Evolutionary conservation across 2,888 invertebrate genomes (phyloP).

Genomic region (Geophilus truncorum): DNA sequence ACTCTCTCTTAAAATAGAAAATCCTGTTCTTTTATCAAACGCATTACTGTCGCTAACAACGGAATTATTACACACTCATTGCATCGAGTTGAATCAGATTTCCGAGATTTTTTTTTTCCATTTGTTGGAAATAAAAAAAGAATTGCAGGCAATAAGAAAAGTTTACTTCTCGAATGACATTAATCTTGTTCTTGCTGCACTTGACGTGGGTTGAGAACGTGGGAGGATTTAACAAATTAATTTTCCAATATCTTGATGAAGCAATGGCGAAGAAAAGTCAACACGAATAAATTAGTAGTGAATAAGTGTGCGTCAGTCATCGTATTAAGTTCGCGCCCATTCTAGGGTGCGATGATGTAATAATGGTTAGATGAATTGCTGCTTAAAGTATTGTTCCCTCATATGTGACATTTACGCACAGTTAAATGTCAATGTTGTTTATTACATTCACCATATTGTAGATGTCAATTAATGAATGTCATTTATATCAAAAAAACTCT

Average conservation of each 20-base stretch:
- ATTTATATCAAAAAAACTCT: too few species aligned
- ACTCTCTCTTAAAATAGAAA: not conserved
- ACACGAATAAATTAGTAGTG: not conserved
- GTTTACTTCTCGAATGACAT: not conserved
- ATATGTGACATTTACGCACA: too few species aligned
- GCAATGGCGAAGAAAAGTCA: not conserved
- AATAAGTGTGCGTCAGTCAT: not conserved
- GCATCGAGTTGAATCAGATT: not conserved
- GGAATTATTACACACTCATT: not conserved
- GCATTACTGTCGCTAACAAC: not conserved
- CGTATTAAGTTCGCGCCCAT: not conserved
- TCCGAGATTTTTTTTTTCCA: not conserved
- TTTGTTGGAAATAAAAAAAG: not conserved
- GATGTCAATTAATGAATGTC: too few species aligned
- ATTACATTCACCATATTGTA: too few species aligned
- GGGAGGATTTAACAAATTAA: not conserved
- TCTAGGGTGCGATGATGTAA: not conserved
- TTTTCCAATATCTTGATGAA: not conserved
- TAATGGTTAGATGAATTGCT: too few species aligned
- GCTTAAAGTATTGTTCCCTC: too few species aligned
- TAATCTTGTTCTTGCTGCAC: slow-evolving; percentile 1
- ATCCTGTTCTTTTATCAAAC: not conserved
- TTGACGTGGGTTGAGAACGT: not conserved
- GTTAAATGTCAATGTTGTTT: too few species aligned
- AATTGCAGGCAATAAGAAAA: not conserved